These are phyloP conservation scores for Leptarthrus brevirostris DNA, from an alignment of 2,888 invertebrate species.

Conservation along the genomic window DNA sequence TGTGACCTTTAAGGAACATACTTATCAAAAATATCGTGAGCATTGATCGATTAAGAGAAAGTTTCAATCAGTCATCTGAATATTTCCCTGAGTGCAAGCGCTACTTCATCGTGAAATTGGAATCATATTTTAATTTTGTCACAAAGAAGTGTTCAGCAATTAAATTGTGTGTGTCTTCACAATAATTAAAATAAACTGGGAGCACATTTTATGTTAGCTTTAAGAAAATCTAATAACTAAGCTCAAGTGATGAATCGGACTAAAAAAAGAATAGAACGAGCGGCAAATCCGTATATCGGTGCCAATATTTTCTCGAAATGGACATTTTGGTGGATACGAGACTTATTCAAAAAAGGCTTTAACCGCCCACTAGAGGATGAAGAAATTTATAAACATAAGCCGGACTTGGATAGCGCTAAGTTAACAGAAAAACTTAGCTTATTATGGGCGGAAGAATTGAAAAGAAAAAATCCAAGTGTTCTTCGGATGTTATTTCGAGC, in stretches of 20 bases:
- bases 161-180: too few relatives aligned
- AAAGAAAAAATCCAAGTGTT: constrained; percentile 67
- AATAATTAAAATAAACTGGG: too few relatives aligned
- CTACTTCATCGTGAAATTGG: too few relatives aligned
- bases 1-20: too few relatives aligned
- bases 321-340: constrained; percentile 72
- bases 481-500: constrained; percentile 66
- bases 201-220: too few relatives aligned
- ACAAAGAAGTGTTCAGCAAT: too few relatives aligned
- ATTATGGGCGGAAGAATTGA: constrained; percentile 66
- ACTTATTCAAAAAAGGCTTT: constrained; percentile 69
- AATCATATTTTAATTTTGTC: too few relatives aligned
- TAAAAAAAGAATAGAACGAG: constrained; percentile 68
- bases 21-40: too few relatives aligned
- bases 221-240: too few relatives aligned
- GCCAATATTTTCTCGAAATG: constrained; percentile 74
- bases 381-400: constrained; percentile 71
- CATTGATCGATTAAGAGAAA: too few relatives aligned
- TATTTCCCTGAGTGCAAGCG: too few relatives aligned
- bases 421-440: constrained; percentile 67
- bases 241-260: constrained; percentile 65
- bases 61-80: too few relatives aligned
- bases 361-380: constrained; percentile 69
- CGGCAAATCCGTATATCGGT: constrained; percentile 73
- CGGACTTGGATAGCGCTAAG: constrained; percentile 68